phyloP scores from a whole-genome alignment of 2,888 invertebrate genomes.

The Mesorhabditis sp. region DNA sequence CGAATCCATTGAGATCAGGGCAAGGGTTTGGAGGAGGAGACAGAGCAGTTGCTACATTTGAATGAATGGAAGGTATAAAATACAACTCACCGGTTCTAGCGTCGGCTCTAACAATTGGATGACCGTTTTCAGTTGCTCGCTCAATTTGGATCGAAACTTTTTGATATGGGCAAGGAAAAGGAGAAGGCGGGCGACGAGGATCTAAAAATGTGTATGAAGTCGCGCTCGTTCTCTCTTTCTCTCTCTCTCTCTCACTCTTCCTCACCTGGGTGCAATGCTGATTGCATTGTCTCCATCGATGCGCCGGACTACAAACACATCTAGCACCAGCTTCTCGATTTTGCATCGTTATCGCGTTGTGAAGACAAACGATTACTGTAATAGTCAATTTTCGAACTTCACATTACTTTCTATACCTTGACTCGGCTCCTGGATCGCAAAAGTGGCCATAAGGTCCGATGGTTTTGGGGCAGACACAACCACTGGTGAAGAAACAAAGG shows the following conservation, averaged over 20 bases:
- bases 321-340: conserved; percentile 66
- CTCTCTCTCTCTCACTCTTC: no score
- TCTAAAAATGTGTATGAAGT: conserved; percentile 8
- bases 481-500: conserved; percentile 23
- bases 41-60: conserved; percentile 67
- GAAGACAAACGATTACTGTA: conserved; percentile 65
- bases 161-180: conserved; percentile 66
- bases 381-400: conserved; percentile 22
- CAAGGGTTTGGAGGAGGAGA: conserved; percentile 67
- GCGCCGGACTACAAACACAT: conserved; percentile 67
- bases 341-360: conserved; percentile 68
- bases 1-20: conserved; percentile 66
- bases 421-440: conserved; percentile 50
- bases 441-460: conserved; percentile 46
- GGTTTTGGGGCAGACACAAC: conserved; percentile 29
- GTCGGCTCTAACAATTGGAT: conserved; percentile 68
- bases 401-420: conserved; percentile 24
- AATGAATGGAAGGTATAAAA: background rate
- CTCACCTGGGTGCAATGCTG: conserved; percentile 34
- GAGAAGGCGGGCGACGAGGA: conserved; percentile 64
- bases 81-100: conserved; percentile 65
- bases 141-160: conserved; percentile 64
- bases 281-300: conserved; percentile 62
- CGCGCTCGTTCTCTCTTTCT: no score
- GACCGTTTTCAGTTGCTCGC: conserved; percentile 66